A percentile compares a stretch with the other conserved stretches of the same genome.
These are phyloP conservation scores for Solenopsis fugax DNA, from an alignment of 1,140 invertebrate genomes.

Conservation along the genomic window DNA sequence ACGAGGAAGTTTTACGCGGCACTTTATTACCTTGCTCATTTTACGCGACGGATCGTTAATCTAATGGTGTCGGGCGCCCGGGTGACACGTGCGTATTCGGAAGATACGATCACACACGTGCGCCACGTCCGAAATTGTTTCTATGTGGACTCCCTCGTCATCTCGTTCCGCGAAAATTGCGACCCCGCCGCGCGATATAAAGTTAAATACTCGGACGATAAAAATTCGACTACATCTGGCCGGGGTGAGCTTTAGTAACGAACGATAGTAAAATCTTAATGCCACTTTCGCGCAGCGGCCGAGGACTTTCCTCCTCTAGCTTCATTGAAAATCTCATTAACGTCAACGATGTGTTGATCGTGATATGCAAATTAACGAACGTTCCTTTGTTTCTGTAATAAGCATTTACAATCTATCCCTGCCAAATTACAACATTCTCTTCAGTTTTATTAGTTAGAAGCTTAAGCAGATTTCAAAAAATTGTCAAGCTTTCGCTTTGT, in stretches of 20 bases:
- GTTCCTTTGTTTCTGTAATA: conserved; percentile 16
- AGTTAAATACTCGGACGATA: conserved; percentile 38
- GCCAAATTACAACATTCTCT: neutral
- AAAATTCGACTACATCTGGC: conserved; percentile 18
- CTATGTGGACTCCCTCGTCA: neutral
- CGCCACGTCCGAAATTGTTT: conserved; percentile 19
- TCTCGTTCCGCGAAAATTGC: conserved; percentile 24
- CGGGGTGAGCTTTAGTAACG: neutral
- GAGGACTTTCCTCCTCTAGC: neutral
- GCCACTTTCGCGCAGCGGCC: neutral
- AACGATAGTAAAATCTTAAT: conserved; percentile 50
- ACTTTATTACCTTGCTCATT: conserved; percentile 48
- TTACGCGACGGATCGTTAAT: conserved; percentile 26
- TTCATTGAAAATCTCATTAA: conserved; percentile 49
- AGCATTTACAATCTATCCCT: neutral
- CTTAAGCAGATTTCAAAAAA: neutral
- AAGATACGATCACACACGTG: conserved; percentile 26
- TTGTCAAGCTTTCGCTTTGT: neutral
- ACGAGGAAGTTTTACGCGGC: conserved; percentile 24
- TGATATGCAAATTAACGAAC: conserved; percentile 38
- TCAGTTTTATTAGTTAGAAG: neutral
- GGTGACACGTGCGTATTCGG: conserved; percentile 25
- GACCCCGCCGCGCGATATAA: conserved; percentile 4
- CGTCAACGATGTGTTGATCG: conserved; percentile 25
- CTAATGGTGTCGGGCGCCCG: neutral